Conservation (phyloP, 2,797 vertebrate genomes). For the Phaenicophaeus curvirostris region DNA sequence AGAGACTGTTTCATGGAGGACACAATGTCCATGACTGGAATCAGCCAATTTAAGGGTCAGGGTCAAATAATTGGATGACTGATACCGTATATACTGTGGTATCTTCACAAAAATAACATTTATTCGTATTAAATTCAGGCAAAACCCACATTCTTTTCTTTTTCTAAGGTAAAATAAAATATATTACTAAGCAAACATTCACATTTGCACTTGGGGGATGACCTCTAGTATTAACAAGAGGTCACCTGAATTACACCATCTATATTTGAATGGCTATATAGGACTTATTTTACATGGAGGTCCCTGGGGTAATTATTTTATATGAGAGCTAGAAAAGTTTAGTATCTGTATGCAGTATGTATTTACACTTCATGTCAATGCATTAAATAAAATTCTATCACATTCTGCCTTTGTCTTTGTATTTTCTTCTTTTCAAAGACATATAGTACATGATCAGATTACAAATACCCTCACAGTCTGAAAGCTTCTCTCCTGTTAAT, state of each 20-base stretch:
- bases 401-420: conserved; percentile 43
- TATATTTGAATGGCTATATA: conserved; percentile 57
- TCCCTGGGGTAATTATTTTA: conserved; percentile 74
- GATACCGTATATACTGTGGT: neutral
- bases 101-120: neutral
- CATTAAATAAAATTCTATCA: conserved; percentile 58
- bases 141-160: neutral
- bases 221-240: conserved; percentile 45
- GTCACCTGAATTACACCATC: conserved; percentile 56
- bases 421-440: conserved; percentile 38
- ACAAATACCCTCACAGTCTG: neutral
- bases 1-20: neutral
- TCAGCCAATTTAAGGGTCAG: neutral
- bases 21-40: neutral
- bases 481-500: neutral
- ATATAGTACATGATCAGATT: neutral
- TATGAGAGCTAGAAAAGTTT: conserved; percentile 24
- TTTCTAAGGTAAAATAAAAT: conserved; percentile 13
- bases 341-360: conserved; percentile 43
- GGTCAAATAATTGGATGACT: neutral
- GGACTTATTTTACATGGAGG: conserved; percentile 60
- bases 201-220: conserved; percentile 26
- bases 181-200: conserved; percentile 41
- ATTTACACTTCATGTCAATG: conserved; percentile 63
- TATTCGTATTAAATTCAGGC: neutral